These are phyloP conservation scores for Panurus biarmicus DNA, from an alignment of 2,113 vertebrate species.

Conservation along the genomic window DNA sequence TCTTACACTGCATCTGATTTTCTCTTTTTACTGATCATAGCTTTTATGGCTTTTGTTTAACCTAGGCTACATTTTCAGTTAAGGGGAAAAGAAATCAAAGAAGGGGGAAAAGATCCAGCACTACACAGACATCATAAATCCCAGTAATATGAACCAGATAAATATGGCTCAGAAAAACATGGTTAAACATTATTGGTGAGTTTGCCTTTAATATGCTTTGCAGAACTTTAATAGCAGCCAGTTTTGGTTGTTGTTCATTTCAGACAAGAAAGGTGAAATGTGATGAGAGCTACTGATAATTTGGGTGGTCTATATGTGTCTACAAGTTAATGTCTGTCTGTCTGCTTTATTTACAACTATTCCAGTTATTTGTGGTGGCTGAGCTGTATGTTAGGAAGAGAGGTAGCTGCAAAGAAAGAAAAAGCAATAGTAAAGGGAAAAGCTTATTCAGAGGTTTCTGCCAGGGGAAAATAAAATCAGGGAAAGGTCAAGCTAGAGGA, in stretches of 20 bases:
- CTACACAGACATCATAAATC: neutral
- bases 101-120: neutral
- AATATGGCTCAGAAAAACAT: neutral
- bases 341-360: neutral
- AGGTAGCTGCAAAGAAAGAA: neutral
- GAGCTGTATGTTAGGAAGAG: neutral
- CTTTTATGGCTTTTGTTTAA: neutral
- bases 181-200: neutral
- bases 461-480: neutral
- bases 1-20: neutral
- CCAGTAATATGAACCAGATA: neutral
- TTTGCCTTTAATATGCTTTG: neutral
- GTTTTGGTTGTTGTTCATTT: neutral
- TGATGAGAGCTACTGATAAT: neutral
- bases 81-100: neutral
- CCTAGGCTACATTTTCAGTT: neutral
- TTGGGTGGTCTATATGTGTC: neutral
- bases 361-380: neutral
- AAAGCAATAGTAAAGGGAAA: neutral
- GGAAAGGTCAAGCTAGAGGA: neutral
- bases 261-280: neutral
- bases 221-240: neutral
- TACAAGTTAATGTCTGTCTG: neutral
- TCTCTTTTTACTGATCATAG: neutral
- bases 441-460: neutral